Base-by-base conservation (phyloP, 2,888 invertebrate species). In the Muscina levida region DNA sequence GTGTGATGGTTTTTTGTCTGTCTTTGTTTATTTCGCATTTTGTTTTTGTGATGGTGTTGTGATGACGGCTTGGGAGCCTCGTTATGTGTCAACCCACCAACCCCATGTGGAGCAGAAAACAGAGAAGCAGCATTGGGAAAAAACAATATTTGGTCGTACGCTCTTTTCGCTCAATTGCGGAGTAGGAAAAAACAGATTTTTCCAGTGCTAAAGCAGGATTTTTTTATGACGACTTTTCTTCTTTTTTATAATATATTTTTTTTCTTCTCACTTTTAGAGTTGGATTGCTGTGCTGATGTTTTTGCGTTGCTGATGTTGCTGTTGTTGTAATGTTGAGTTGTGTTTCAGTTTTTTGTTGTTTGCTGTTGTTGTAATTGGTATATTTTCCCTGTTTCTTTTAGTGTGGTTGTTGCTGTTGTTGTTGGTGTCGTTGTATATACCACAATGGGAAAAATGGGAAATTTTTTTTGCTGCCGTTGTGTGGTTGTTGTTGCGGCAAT, bases 401-500 rank as follows among this genome's bases (percentile, higher is more conserved):
- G 22, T 59, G 37, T 13, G 4, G 48, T 57, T 48, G 62, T 31
- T 62, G 24, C 1, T 72, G 51, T 71, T 68, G 56, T 73, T 70
- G 76, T 79, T 78, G 82, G 76, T 82, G 72, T 85, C 84, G 85
- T 84, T 31, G 83, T 84, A 83, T 85, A 84, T 84, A 86, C 88
- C 89, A 85, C 88, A 87, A 87, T 88, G 87, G 87, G 88, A 89
- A 89, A 89, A 88, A 89, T 88, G 89, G 89, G 88, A 89, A 88
- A 88, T 89, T 89, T 90, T 89, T 89, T 84, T 87, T 17, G 17
- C 19, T 37, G 62, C 42, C 39, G 62, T 88, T 88, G 88, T 89
- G 89, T 89, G 89, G 89, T 90, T 88, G 88, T 87, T 88, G 88
- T 85, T 88, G 88, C 83, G 87, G 88, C 88, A 89, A 87, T 88